A percentile compares a stretch with the other conserved stretches of the same genome.
phyloP scores from a whole-genome alignment of 2,797 vertebrate genomes.

The Limnodromus scolopaceus region DNA sequence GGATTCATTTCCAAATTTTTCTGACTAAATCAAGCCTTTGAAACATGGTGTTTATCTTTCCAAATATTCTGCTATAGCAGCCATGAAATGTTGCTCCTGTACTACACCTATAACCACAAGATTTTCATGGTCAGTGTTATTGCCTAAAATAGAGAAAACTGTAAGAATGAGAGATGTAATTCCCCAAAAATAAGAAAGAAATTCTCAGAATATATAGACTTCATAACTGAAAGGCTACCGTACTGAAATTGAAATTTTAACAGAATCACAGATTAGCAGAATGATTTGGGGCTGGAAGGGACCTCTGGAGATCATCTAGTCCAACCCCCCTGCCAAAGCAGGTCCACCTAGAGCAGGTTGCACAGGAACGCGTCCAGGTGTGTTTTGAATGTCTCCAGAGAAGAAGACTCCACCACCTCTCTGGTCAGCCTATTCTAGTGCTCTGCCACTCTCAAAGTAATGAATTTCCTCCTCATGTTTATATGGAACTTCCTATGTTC shows the following conservation, averaged over 20 bases:
- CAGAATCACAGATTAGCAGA: too few species aligned
- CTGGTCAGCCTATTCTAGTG: background rate
- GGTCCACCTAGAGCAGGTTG: too few species aligned
- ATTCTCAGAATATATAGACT: background rate
- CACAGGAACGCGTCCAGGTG: too few species aligned
- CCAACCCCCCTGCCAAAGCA: too few species aligned
- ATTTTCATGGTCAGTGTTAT: background rate
- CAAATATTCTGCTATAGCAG: background rate
- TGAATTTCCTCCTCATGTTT: too few species aligned
- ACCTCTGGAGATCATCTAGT: too few species aligned
- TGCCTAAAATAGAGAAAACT: background rate
- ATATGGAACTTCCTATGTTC: too few species aligned
- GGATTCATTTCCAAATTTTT: background rate
- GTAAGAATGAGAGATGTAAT: background rate
- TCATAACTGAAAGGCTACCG: background rate
- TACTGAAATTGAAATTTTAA: background rate
- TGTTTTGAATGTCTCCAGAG: background rate
- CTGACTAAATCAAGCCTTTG: background rate
- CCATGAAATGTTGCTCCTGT: background rate
- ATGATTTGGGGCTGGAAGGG: too few species aligned
- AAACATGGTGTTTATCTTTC: background rate
- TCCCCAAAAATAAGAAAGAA: background rate
- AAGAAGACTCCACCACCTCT: background rate
- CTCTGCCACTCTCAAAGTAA: too few species aligned
- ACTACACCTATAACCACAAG: background rate